Base-by-base conservation (phyloP, 2,888 invertebrate species). In the Notodonta ziczac region DNA sequence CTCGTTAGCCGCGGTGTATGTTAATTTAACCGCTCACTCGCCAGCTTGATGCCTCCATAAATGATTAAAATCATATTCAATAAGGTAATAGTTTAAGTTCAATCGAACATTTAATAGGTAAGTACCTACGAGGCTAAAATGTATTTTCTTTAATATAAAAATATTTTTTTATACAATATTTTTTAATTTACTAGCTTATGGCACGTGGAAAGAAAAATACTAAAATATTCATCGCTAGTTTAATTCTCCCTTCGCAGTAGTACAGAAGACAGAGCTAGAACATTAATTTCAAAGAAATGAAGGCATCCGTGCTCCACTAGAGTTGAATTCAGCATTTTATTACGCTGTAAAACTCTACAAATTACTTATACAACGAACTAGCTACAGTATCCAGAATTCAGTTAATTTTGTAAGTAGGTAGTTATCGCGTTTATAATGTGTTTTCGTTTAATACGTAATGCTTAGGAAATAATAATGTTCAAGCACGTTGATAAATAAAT, bases 21-120 rank as follows among this genome's bases (percentile, higher is more conserved):
- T 68, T 77, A 78, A 80, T 77, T 73, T 71, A 75, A 78, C 69
- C 69, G 62, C 63, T 39, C 70, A 63, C 65, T 63, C 61, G 40
- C 55, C 57, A 64, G 67, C 68, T 68, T 63, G 62, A 72, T 67
- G 63, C 62, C 67, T 70, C 67, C 63, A 69, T 74, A 73, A 73
- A 65, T 74, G 70, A 73, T 78, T 73, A 72, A 74, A 73, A 66
- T 64, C 61, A 63, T 69, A 67, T 67, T 63, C 63, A 59, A 24
- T 24, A 24, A n/a, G 24, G 70, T 73, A 62, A 67, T 57, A 61
- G 63, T 67, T 67, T 40, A 69, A 72, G 69, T 64, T 68, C 63
- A 69, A 72, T 75, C 56, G 13, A n/a, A n/a, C 5, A 46, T 46
- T 10, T 24, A n/a, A n/a, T 46, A 2, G 13, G n/a, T 46, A n/a